phyloP scores from a whole-genome alignment of 1,140 invertebrate species.

The Macrocentrus cingulum region DNA sequence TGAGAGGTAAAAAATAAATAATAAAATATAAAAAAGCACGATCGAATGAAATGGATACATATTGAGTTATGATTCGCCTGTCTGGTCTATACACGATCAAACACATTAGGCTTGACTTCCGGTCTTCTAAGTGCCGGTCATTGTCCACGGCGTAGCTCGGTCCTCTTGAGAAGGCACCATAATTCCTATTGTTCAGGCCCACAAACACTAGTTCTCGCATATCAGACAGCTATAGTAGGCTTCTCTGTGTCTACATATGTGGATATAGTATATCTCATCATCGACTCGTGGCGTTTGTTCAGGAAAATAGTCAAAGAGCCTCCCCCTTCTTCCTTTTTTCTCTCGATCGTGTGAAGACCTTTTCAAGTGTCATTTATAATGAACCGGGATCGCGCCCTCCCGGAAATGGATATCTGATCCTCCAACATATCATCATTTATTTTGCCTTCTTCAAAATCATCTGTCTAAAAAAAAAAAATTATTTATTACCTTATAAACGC shows the following conservation, averaged over 20 bases:
- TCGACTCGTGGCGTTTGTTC: no score
- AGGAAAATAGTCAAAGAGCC: no score
- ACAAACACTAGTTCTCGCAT: no score
- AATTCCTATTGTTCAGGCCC: slow-evolving; percentile 35
- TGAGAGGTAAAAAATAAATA: background rate
- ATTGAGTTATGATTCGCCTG: slow-evolving; percentile 24
- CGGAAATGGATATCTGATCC: slow-evolving; percentile 13
- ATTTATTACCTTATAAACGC: background rate
- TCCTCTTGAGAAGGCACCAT: slow-evolving; percentile 12
- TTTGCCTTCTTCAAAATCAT: no score
- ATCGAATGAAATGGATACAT: slow-evolving; percentile 22
- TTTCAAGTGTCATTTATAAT: slow-evolving; percentile 13
- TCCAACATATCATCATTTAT: background rate
- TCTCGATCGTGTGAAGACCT: background rate
- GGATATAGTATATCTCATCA: no score
- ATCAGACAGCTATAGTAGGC: no score
- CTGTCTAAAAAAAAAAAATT: background rate
- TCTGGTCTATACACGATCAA: slow-evolving; percentile 40
- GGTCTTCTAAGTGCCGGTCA: slow-evolving; percentile 41
- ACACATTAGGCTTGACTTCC: slow-evolving; percentile 50
- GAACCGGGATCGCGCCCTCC: background rate
- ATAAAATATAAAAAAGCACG: slow-evolving; percentile 2
- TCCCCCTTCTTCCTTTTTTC: no score
- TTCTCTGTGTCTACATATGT: no score
- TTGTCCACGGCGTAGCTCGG: slow-evolving; percentile 32